A percentile compares a stretch with the other conserved stretches of the same genome.
Conservation (phyloP, 2,888 invertebrate genomes). For the Ptilodon capucinus region DNA sequence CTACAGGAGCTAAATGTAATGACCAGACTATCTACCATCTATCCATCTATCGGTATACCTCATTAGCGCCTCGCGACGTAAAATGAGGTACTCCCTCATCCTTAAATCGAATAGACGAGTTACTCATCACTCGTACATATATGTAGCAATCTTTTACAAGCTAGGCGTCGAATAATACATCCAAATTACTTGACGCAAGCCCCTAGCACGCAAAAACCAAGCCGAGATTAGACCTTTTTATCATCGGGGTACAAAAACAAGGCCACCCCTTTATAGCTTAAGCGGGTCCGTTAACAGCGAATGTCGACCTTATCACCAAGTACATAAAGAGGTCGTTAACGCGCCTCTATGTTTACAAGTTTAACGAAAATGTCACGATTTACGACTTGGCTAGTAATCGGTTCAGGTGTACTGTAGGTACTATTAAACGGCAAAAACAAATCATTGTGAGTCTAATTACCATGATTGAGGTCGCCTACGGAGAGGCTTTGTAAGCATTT, state of each 20-base stretch:
- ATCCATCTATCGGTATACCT: too few species aligned
- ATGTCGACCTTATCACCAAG: constrained; percentile 16
- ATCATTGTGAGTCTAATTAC: too few species aligned
- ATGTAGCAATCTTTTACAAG: too few species aligned
- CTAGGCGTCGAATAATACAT: background rate
- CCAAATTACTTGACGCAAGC: background rate
- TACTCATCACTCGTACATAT: too few species aligned
- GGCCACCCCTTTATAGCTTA: constrained; percentile 11
- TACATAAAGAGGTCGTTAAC: constrained; percentile 18
- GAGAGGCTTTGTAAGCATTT: too few species aligned
- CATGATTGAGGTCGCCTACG: too few species aligned
- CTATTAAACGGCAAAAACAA: background rate
- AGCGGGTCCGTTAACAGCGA: constrained; percentile 10
- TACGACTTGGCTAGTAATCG: constrained; percentile 14
- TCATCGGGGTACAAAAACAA: constrained; percentile 10
- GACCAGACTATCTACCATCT: too few species aligned
- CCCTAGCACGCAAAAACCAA: constrained; percentile 3
- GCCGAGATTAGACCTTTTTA: constrained; percentile 17
- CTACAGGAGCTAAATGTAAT: too few species aligned
- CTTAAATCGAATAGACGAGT: too few species aligned
- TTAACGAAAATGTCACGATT: constrained; percentile 21
- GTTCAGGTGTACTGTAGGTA: background rate
- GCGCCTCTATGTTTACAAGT: constrained; percentile 17
- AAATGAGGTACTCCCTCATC: too few species aligned
- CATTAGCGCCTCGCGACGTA: too few species aligned